Evolutionary conservation across 1,140 invertebrate species (phyloP).

Genomic region (Lasaia peninsularis): DNA sequence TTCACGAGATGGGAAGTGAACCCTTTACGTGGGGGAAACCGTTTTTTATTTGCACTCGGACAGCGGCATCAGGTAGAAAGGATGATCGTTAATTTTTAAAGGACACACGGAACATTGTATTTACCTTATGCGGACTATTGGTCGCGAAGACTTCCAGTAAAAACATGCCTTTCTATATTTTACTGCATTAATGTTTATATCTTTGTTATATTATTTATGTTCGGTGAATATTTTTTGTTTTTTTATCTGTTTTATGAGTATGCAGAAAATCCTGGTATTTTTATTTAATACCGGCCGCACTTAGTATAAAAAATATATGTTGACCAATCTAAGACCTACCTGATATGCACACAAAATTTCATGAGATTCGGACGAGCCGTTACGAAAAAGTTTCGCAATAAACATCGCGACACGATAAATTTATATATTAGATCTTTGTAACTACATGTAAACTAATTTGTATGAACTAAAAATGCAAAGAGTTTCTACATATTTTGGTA

Average conservation of each 20-base stretch:
- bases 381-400: too few species aligned
- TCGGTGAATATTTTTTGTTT: not conserved
- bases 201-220: not conserved
- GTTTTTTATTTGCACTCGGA: slow-evolving; percentile 75
- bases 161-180: slow-evolving; percentile 1
- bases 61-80: slow-evolving; percentile 75
- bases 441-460: too few species aligned
- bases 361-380: too few species aligned
- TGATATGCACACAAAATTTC: too few species aligned
- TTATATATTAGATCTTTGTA: too few species aligned
- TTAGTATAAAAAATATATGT: too few species aligned
- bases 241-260: not conserved
- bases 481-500: too few species aligned
- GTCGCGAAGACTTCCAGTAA: slow-evolving; percentile 8
- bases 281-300: too few species aligned
- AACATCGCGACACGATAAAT: too few species aligned
- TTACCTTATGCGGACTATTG: slow-evolving; percentile 43
- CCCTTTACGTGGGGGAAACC: slow-evolving; percentile 72
- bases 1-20: slow-evolving; percentile 71
- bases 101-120: slow-evolving; percentile 67
- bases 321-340: too few species aligned
- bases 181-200: not conserved
- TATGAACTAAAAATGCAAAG: too few species aligned
- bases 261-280: too few species aligned
- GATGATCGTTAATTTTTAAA: slow-evolving; percentile 76